phyloP scores from a whole-genome alignment of 1,140 invertebrate species.

The Heliothis virescens region DNA sequence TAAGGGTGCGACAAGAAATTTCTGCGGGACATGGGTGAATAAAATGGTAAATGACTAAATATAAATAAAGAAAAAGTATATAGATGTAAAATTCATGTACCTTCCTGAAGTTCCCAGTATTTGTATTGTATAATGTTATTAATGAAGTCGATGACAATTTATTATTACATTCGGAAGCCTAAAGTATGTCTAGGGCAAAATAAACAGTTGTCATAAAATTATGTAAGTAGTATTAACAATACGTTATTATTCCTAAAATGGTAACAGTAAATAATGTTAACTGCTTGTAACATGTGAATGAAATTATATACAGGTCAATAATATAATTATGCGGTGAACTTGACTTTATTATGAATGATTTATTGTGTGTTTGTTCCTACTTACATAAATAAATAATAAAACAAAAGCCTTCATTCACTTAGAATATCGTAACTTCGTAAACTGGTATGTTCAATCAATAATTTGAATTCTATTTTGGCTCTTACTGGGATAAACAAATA shows the following conservation, averaged over 20 bases:
- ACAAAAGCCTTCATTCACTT: background rate
- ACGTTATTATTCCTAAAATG: constrained; percentile 31
- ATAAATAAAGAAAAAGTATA: too few species aligned
- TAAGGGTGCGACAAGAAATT: too few species aligned
- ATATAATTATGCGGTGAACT: background rate
- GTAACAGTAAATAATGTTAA: background rate
- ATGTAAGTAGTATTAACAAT: constrained; percentile 23
- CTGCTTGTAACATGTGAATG: background rate
- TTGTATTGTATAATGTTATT: too few species aligned
- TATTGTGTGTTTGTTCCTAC: background rate
- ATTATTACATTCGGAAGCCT: background rate
- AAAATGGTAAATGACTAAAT: too few species aligned
- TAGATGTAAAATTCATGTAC: too few species aligned
- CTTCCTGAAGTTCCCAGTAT: too few species aligned
- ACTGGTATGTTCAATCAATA: too few species aligned
- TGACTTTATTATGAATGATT: constrained; percentile 2
- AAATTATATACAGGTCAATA: constrained; percentile 14
- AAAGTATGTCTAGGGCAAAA: constrained; percentile 36
- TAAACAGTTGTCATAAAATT: constrained; percentile 13
- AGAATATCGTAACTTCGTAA: too few species aligned
- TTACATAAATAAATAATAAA: background rate
- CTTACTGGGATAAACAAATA: too few species aligned
- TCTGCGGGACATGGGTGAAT: too few species aligned
- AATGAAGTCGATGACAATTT: background rate
- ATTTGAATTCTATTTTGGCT: too few species aligned